Evolutionary conservation across 2,888 invertebrate species (phyloP), one percentile per base, ranked within the genome.

Genomic region (Hylaea fasciaria): DNA sequence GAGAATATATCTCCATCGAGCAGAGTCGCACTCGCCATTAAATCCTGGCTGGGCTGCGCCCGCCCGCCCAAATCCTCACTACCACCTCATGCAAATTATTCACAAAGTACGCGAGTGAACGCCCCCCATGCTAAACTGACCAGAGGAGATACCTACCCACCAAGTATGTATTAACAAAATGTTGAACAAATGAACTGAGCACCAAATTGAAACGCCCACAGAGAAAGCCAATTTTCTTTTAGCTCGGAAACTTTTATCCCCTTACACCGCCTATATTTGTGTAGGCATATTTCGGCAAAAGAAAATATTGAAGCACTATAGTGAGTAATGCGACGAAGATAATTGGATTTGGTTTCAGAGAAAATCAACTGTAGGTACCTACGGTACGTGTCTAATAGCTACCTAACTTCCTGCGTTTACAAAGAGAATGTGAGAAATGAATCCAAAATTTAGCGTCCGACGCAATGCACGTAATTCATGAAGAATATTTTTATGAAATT

Each of bases 401-500:
- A 39, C 14, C 44, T 47, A 54, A 28, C 41, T 41, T 14, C 28
- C 9, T 41, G 32, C 16, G 14, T 40, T 22, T 29, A 44, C 4
- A 17, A 48, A 46, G 40, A 60, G 66, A 58, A 64, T 52, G 45
- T 46, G 64, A 58, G 65, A 71, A 68, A 76, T 75, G 70, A 72
- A 76, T 73, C 62, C 62, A 57, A 72, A 72, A 74, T 70, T 70
- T 73, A 68, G 66, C 65, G 64, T 41, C 64, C 63, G 62, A 60
- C 73, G 71, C 73, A 76, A 73, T 71, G 71, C 77, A 72, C 73
- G 80, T 78, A 78, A 83, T 67, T 87, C 83, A 86, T 82, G 82
- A 82, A 82, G 83, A 85, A 85, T 85, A 83, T 86, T 88, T 88
- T 89, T 87, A 89, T 87, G 84, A 87, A 85, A 83, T 80, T 86